Evolutionary conservation across 1,140 invertebrate species (phyloP).

Genomic region (Microplitis mediator): DNA sequence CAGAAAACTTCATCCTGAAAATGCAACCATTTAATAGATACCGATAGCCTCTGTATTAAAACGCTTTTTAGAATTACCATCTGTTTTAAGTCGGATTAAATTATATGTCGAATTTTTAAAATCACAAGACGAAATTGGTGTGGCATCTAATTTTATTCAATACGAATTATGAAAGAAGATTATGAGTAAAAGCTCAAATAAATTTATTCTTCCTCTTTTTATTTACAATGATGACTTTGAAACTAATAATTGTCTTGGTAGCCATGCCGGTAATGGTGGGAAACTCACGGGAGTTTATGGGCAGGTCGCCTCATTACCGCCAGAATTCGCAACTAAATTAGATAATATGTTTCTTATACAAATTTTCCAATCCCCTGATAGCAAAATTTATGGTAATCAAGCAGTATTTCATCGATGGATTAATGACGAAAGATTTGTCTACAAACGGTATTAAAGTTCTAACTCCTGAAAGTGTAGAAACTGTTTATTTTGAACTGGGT

Average conservation of each 20-base stretch:
- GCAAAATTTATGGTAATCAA: constrained; percentile 25
- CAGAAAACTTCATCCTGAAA: neutral
- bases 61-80: neutral
- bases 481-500: constrained; percentile 15
- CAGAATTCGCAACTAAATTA: constrained; percentile 20
- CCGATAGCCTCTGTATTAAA: neutral
- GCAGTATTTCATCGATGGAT: constrained; percentile 13
- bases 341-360: constrained; percentile 33
- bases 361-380: constrained; percentile 32
- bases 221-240: constrained; percentile 39
- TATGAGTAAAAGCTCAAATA: neutral
- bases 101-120: too few species aligned
- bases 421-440: constrained; percentile 9
- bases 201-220: constrained; percentile 31
- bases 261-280: constrained; percentile 29
- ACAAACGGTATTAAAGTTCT: neutral
- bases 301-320: constrained; percentile 33
- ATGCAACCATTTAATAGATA: neutral
- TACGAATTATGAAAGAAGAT: constrained; percentile 26
- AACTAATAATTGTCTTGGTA: constrained; percentile 27
- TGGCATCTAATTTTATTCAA: constrained; percentile 27
- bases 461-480: neutral
- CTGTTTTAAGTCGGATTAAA: neutral
- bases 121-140: neutral
- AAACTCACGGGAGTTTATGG: constrained; percentile 35